Base-by-base conservation (phyloP, 2,113 vertebrate genomes). In the Oceanodroma tethys region DNA sequence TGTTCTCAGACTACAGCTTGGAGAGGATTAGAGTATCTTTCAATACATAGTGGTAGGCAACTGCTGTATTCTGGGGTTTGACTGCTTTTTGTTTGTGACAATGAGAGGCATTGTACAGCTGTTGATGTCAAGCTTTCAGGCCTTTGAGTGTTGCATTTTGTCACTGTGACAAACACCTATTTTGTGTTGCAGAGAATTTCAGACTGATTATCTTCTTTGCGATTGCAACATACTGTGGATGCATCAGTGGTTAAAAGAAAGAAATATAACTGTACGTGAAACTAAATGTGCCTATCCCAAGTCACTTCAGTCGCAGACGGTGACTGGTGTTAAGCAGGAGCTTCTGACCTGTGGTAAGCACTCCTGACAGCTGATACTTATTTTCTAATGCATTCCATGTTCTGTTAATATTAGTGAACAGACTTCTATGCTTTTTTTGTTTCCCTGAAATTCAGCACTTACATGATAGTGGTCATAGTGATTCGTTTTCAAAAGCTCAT, bases 201-300 rank as follows among this genome's bases (percentile, higher is more conserved):
- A 99, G 98, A 99, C 99, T 7, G 99, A 99, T 38, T 99, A 98
- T 94, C 98, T 99, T 91, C 96, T 99, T 82, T 99, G 99, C n/a
- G 99, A 99, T 97, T 99, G 99, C 96, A 99, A 99, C 97, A 98
- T 99, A 52, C 73, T 98, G 58, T 99, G 99, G 99, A 98, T 99
- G 97, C 98, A 99, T 74, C 98, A 97, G 42, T 99, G 99, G 99
- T 98, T 99, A 52, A 99, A 98, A 92, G 99, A 99, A 52, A 98
- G 97, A 95, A 99, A 98, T 88, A 97, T 99, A 82, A 98, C 96
- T 0, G 99, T 99, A 6, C 99, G 99, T 87, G 99, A 99, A 95
- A 99, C 99, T 3, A 98, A 98, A 81, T 99, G 99, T 97, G 99
- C 98, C 4, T 99, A 98, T 91, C 99, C 99, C 2, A 99, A 99